These are phyloP conservation scores for Planiliza haematocheilus DNA, from an alignment of 2,113 vertebrate genomes.

Conservation along the genomic window DNA sequence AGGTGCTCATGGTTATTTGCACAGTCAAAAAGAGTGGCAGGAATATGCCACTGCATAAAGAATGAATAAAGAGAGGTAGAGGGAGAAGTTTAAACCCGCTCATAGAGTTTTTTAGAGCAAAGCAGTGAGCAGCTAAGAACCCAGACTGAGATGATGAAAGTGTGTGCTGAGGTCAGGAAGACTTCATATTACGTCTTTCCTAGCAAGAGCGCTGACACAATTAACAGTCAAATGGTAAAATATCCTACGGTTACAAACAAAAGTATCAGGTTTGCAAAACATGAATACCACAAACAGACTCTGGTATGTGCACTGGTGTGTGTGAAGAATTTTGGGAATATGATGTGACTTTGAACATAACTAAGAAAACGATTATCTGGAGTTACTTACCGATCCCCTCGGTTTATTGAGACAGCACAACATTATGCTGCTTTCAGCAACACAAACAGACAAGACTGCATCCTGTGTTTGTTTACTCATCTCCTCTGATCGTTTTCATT, in stretches of 20 bases:
- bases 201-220: conserved; percentile 39
- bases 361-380: not conserved
- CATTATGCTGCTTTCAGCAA: too few species aligned
- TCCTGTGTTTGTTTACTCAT: too few species aligned
- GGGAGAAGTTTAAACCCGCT: not conserved
- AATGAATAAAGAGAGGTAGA: not conserved
- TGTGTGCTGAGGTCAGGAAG: conserved; percentile 26
- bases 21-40: not conserved
- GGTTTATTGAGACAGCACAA: not conserved
- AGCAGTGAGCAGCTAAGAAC: not conserved
- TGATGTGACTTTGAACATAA: conserved; percentile 8
- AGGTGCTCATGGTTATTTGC: not conserved
- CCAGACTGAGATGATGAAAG: conserved; percentile 41
- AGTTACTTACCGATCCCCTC: not conserved
- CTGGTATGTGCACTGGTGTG: not conserved
- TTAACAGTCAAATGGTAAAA: conserved; percentile 43
- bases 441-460: too few species aligned
- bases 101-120: not conserved
- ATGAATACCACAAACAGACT: conserved; percentile 8
- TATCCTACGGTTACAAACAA: conserved; percentile 31
- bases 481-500: too few species aligned
- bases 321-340: conserved; percentile 7
- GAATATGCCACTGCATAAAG: not conserved
- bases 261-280: not conserved
- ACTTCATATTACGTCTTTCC: conserved; percentile 35